These are phyloP conservation scores for Asteroscopus sphinx DNA, from an alignment of 2,888 invertebrate genomes.

Conservation along the genomic window DNA sequence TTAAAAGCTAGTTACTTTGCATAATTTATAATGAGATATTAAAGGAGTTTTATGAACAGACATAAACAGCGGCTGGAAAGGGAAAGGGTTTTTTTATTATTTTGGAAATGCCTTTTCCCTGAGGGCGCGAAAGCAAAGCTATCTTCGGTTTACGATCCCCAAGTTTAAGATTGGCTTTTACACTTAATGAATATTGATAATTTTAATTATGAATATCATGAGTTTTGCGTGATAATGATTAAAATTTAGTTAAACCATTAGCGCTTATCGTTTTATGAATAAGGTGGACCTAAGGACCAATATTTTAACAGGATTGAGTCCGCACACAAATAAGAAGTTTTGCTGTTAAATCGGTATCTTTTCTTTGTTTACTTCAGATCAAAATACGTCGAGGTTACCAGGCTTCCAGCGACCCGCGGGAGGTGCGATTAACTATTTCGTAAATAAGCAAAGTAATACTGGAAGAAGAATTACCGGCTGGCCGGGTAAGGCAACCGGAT, in stretches of 20 bases:
- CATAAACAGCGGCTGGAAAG: slow-evolving; percentile 55
- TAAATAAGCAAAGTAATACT: slow-evolving; percentile 86
- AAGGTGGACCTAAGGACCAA: slow-evolving; percentile 15
- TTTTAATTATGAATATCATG: slow-evolving; percentile 43
- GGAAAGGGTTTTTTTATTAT: slow-evolving; percentile 61
- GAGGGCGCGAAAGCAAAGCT: slow-evolving; percentile 54
- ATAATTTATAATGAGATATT: slow-evolving; percentile 64
- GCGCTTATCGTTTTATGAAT: not conserved
- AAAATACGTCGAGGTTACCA: slow-evolving; percentile 59
- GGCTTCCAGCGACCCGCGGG: slow-evolving; percentile 68
- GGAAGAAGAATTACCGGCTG: slow-evolving; percentile 85
- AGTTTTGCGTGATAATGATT: no score
- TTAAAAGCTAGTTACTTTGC: slow-evolving; percentile 43
- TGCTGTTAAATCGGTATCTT: slow-evolving; percentile 32
- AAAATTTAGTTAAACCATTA: not conserved
- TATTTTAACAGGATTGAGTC: slow-evolving; percentile 6
- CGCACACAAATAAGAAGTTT: slow-evolving; percentile 31
- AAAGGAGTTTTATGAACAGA: slow-evolving; percentile 54
- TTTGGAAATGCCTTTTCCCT: slow-evolving; percentile 56
- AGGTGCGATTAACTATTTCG: slow-evolving; percentile 82
- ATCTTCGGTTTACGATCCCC: slow-evolving; percentile 56
- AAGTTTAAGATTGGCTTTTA: slow-evolving; percentile 51
- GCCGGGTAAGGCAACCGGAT: slow-evolving; percentile 86
- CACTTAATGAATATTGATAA: slow-evolving; percentile 50
- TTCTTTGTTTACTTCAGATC: slow-evolving; percentile 54